Evolutionary conservation across 2,113 vertebrate species (phyloP).

Genomic region (Chaenogobius annularis): DNA sequence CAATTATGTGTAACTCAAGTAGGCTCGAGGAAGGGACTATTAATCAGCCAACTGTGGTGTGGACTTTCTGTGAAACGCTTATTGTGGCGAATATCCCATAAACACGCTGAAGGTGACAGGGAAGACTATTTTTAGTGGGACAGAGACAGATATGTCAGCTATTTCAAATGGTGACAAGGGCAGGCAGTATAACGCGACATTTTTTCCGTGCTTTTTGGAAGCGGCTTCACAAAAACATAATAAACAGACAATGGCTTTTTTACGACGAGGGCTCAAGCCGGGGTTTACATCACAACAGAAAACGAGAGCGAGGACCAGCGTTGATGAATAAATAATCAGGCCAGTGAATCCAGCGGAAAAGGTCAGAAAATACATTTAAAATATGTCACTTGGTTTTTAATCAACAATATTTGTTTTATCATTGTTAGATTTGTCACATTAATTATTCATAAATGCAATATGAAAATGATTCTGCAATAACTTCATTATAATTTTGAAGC

Average conservation of each 20-base stretch:
- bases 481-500: neutral
- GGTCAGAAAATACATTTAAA: neutral
- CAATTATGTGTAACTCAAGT: conserved; percentile 80
- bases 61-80: conserved; percentile 50
- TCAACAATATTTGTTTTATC: neutral
- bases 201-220: conserved; percentile 31
- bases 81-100: conserved; percentile 61
- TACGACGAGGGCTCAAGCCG: conserved; percentile 23
- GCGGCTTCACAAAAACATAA: conserved; percentile 28
- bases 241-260: conserved; percentile 37
- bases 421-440: neutral
- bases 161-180: conserved; percentile 33
- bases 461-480: neutral
- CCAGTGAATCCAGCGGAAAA: conserved; percentile 31
- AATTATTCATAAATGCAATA: neutral
- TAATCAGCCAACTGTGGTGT: conserved; percentile 70
- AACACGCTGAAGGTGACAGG: conserved; percentile 63
- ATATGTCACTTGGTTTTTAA: neutral
- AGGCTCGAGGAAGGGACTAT: conserved; percentile 73
- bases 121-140: conserved; percentile 52
- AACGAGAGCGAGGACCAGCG: conserved; percentile 25
- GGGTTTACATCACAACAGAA: conserved; percentile 29
- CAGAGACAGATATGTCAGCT: conserved; percentile 23
- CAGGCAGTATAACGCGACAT: conserved; percentile 22
- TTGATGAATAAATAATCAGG: conserved; percentile 49